phyloP scores from a whole-genome alignment of 1,140 invertebrate genomes.

The Asobara japonica region DNA sequence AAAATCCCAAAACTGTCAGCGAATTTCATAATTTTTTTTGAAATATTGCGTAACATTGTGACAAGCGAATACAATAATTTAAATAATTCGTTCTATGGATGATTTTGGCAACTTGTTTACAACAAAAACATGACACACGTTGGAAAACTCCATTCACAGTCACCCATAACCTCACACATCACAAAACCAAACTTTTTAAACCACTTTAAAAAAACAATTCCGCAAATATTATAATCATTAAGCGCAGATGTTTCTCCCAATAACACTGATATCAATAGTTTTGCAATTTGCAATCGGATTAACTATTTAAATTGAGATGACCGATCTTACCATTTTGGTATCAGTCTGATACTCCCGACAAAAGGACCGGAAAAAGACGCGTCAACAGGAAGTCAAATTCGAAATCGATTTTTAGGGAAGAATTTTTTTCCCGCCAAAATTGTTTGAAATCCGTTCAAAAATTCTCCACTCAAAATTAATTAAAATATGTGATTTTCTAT shows the following conservation, averaged over 20 bases:
- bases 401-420: conserved; percentile 14
- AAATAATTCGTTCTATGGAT: not conserved
- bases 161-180: not conserved
- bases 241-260: not conserved
- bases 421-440: not conserved
- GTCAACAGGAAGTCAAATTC: not conserved
- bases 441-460: conserved; percentile 22
- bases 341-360: conserved; percentile 32
- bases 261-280: not conserved
- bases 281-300: conserved; percentile 50
- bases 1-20: no score
- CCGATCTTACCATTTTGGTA: conserved; percentile 43
- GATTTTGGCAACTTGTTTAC: not conserved
- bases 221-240: not conserved
- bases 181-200: not conserved
- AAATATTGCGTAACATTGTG: no score
- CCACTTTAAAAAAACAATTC: not conserved
- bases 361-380: conserved; percentile 40
- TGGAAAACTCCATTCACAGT: not conserved
- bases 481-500: no score
- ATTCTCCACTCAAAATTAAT: conserved; percentile 1
- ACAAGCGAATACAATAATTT: no score
- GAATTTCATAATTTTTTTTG: no score
- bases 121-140: not conserved
- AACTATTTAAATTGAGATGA: conserved; percentile 31